Base-by-base conservation (phyloP, 2,113 vertebrate species). In the Leucopsar rothschildi region DNA sequence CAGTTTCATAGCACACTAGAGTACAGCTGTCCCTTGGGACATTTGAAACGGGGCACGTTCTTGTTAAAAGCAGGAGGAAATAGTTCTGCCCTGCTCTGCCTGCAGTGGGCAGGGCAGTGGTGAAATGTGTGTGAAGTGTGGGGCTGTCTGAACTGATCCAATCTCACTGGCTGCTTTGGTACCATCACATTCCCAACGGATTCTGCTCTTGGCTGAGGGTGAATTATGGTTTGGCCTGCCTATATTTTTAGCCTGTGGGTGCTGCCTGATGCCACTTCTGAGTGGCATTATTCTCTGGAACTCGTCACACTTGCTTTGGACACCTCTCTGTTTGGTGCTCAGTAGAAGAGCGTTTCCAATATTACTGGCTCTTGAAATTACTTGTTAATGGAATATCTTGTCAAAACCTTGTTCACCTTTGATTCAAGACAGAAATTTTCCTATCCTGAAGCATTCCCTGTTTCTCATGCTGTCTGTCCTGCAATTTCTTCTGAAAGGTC, bases 1-100 rank as follows among this genome's bases (percentile, higher is more conserved):
- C 24, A 40, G 7, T 52, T 56, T 10, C 0, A 0, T 6, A 24
- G 77, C 20, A 4, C 9, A 1, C 21, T 20, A 6, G 33, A 85
- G 35, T 65, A 27, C 0, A 2, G 11, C 9, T 45, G 0, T 77
- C 92, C 66, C 75, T 47, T 76, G 25, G 45, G 45, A 28, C 45
- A 85, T 61, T 7, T 61, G 45, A 20, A 69, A 28, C 2, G 6
- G 42, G n/a, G 4, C n/a, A 18, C 6, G 3, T 16, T 53, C 4
- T 53, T 60, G 13, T 19, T 61, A 21, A 22, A 60, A 79, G 63
- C 12, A n/a, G 63, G 39, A 60, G 39, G 14, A 60, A 52, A 66
- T 20, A 12, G 33, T 79, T 87, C 39, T 88, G 61, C 31, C 22
- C 28, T 81, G 1, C 39, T 64, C 29, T 77, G n/a, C 35, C 33